Conservation (phyloP, 2,113 vertebrate genomes). For the Sialia sialis region DNA sequence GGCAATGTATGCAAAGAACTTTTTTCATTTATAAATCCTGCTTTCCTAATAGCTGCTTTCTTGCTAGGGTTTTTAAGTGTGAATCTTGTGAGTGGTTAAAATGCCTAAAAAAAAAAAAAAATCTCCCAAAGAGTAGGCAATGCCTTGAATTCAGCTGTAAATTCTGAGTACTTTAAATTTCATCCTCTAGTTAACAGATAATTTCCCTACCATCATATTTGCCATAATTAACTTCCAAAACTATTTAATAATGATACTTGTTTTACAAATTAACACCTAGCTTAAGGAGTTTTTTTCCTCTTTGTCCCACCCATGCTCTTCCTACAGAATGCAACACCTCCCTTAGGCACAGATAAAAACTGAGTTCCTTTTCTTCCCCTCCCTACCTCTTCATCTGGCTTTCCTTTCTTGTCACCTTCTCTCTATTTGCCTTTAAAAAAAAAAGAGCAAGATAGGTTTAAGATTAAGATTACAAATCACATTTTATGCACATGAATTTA, state of each 20-base stretch:
- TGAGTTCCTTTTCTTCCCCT: neutral
- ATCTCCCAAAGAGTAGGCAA: neutral
- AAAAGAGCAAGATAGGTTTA: conserved; percentile 37
- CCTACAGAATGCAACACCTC: neutral
- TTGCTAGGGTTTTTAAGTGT: neutral
- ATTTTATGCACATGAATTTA: neutral
- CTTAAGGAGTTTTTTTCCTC: neutral
- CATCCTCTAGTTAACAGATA: neutral
- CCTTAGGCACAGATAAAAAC: neutral
- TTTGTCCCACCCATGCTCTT: neutral
- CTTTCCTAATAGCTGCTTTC: neutral
- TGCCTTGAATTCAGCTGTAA: neutral
- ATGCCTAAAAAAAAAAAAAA: neutral
- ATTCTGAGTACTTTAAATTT: neutral
- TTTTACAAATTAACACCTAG: neutral
- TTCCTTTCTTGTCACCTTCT: conserved; percentile 37
- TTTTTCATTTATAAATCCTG: neutral
- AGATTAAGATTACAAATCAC: neutral
- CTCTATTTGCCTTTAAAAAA: conserved; percentile 49
- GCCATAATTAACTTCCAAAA: neutral
- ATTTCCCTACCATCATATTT: neutral
- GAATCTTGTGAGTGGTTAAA: neutral
- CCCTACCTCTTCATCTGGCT: conserved; percentile 63
- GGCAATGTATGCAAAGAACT: neutral
- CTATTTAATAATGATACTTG: neutral